Conservation (phyloP, 2,113 vertebrate species). For the Odontesthes bonariensis region DNA sequence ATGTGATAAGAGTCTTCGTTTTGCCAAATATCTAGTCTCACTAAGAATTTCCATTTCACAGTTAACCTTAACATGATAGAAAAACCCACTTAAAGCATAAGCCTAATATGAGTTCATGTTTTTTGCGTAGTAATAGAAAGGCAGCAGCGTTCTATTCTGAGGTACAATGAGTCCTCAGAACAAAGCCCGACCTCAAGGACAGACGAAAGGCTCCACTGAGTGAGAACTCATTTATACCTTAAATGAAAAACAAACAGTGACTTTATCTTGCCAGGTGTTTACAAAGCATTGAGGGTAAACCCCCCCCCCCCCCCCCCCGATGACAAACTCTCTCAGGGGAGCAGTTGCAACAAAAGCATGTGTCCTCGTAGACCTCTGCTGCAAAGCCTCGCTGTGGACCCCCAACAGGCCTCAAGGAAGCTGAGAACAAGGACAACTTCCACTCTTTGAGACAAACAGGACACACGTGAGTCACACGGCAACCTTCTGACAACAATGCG, state of each 20-base stretch:
- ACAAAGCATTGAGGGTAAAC: constrained; percentile 60
- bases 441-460: constrained; percentile 74
- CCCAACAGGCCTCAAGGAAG: constrained; percentile 68
- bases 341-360: constrained; percentile 63
- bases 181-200: constrained; percentile 14
- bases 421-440: constrained; percentile 72
- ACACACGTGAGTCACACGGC: constrained; percentile 55
- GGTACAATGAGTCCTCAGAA: background rate
- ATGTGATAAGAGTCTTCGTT: background rate
- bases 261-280: constrained; percentile 65
- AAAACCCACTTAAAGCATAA: background rate
- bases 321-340: constrained; percentile 50
- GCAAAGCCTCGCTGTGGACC: constrained; percentile 43
- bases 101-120: background rate
- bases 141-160: background rate
- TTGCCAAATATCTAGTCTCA: background rate
- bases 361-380: constrained; percentile 56
- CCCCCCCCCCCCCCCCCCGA: no score
- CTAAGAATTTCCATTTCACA: background rate
- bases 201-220: constrained; percentile 17
- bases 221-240: constrained; percentile 25
- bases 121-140: background rate
- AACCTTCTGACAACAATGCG: constrained; percentile 50
- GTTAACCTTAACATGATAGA: background rate
- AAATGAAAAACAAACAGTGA: constrained; percentile 65